These are phyloP conservation scores for Dryobota labecula DNA, from an alignment of 2,888 invertebrate genomes.

Conservation along the genomic window DNA sequence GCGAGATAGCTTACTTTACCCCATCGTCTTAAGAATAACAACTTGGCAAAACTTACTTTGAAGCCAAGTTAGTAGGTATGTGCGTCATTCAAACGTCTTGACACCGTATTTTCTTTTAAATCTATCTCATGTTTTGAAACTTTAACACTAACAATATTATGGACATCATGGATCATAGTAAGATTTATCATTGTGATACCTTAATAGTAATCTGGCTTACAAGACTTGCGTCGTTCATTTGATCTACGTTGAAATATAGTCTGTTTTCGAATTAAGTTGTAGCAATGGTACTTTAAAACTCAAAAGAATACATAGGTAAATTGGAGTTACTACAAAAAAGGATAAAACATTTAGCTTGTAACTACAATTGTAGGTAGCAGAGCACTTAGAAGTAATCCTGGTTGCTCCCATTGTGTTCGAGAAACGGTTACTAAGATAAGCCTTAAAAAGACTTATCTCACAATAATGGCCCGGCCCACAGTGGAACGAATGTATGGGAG, in stretches of 20 bases:
- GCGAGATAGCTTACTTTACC: neutral
- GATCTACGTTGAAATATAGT: neutral
- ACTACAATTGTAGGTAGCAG: constrained; percentile 72
- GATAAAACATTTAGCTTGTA: constrained; percentile 41
- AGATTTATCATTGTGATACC: neutral
- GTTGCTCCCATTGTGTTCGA: constrained; percentile 74
- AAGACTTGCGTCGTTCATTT: neutral
- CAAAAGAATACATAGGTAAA: constrained; percentile 37
- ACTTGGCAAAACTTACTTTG: neutral
- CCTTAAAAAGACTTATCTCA: constrained; percentile 67
- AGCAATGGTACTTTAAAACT: constrained; percentile 27
- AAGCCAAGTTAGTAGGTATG: neutral
- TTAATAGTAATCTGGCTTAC: neutral
- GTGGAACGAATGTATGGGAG: no score
- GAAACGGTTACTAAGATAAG: constrained; percentile 78
- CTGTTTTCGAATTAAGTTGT: constrained; percentile 6
- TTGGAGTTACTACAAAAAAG: constrained; percentile 47
- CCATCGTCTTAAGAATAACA: neutral
- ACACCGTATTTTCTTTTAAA: neutral
- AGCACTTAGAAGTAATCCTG: constrained; percentile 72
- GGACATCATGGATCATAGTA: neutral
- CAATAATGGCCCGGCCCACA: constrained; percentile 65
- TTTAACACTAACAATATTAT: neutral
- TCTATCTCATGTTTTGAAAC: neutral
- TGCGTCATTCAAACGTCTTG: neutral